Evolutionary conservation across 2,797 vertebrate genomes (phyloP), one percentile per base, ranked within the genome.

Genomic region (Bradypodion ventrale): DNA sequence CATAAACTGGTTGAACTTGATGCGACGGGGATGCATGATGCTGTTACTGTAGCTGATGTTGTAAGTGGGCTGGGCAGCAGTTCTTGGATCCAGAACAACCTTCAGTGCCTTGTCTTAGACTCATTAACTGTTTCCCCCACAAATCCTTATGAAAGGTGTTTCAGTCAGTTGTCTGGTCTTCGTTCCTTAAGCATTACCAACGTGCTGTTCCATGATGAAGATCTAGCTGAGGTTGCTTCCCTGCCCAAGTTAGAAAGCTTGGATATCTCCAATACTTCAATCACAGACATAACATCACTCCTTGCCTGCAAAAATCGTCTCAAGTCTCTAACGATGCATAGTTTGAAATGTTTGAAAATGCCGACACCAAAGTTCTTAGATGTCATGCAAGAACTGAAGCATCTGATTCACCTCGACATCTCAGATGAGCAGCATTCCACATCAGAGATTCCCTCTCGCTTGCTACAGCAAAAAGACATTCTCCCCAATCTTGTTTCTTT

Each of bases 261-360:
- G 66, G 97, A 98, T 87, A 97, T 98, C 87, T 98, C 98, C 85
- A 98, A 97, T 94, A 98, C 98, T 1, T 97, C 96, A 0, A 96
- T 98, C 42, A 97, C 97, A 63, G 96, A 98, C 92, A 96, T 98
- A 87, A 96, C 93, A 66, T 96, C 97, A 0, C 95, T 98, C 80
- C 94, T 98, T 85, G 93, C 94, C 78, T 96, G 98, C 89, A 97
- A 96, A 86, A 93, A 96, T 85, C 93, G 94, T 32, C 96, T 98
- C 68, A 97, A 96, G 78, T 98, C 96, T 1, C 96, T 98, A 16
- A 97, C 97, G 0, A 96, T 98, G 92, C 97, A 98, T 90, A 97
- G 97, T 93, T 93, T 98, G 77, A 98, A 98, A 92, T 96, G 97
- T 88, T 95, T 98, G 88, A 96, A 97, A 91, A 98, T 98, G 97